Conservation (phyloP, 2,888 invertebrate genomes). For the Dasypogon diadema region DNA sequence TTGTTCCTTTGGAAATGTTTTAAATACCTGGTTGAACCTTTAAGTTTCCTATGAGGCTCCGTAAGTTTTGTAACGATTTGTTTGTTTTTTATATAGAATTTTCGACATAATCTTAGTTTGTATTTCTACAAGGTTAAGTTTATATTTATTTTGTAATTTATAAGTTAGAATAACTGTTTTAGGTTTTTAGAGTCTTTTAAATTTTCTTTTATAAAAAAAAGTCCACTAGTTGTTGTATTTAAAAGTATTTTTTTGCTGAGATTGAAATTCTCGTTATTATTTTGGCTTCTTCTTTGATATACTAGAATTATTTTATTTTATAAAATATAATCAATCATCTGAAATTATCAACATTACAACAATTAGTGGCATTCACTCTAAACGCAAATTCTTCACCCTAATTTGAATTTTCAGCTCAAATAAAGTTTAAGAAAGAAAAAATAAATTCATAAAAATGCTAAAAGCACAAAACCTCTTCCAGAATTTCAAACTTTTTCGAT, state of each 20-base stretch:
- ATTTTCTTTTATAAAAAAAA: neutral
- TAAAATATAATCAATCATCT: too few relatives aligned
- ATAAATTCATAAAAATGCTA: neutral
- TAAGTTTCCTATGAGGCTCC: conserved; percentile 69
- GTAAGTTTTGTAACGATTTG: conserved; percentile 54
- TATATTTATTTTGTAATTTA: neutral
- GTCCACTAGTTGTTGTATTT: neutral
- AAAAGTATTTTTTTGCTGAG: neutral
- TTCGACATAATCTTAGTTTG: neutral
- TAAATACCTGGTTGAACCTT: conserved; percentile 47
- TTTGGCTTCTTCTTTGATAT: too few relatives aligned
- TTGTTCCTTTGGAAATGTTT: conserved; percentile 57
- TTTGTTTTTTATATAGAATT: conserved; percentile 8
- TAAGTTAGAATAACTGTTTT: neutral
- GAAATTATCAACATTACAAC: too few relatives aligned
- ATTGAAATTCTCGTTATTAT: too few relatives aligned
- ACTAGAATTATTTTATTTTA: too few relatives aligned
- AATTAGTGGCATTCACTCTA: too few relatives aligned
- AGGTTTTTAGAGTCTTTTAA: neutral
- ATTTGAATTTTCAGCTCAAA: neutral
- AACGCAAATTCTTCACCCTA: too few relatives aligned
- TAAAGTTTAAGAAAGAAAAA: neutral
- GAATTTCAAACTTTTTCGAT: neutral
- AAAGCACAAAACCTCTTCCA: conserved; percentile 33
- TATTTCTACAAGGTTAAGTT: neutral